Evolutionary conservation across 92 coral and sea anemone genomes (phyloP).

Genomic region (Phenganax subtilis): DNA sequence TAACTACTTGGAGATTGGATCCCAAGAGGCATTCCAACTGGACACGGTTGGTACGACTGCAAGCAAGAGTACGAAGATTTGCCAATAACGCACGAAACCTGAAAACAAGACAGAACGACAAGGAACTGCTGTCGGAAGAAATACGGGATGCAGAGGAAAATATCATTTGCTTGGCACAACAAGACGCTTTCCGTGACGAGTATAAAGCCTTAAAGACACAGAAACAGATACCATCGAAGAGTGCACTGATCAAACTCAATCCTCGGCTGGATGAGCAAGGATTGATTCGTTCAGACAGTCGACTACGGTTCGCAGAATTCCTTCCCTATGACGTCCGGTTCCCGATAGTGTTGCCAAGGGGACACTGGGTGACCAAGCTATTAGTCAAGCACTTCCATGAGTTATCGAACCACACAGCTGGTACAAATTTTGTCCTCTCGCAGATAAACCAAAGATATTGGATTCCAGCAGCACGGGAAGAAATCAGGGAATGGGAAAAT

Average conservation of each 20-base stretch:
- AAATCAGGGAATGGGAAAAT: no score
- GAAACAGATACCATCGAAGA: no score
- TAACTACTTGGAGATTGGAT: conserved; percentile 33
- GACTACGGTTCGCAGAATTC: no score
- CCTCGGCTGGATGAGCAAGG: conserved; percentile 48
- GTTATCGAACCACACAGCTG: no score
- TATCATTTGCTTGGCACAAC: conserved; percentile 47
- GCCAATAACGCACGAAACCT: no score
- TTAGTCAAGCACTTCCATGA: no score
- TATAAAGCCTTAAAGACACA: conserved; percentile 42
- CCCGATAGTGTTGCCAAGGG: conserved; percentile 49
- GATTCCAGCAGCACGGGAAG: no score
- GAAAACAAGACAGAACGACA: conserved; percentile 18
- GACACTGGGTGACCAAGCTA: conserved; percentile 51
- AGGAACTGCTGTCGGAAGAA: conserved; percentile 45
- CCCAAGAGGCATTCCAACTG: conserved; percentile 43
- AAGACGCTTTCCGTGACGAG: conserved; percentile 44
- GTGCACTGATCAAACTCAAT: no score
- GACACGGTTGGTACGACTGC: conserved; percentile 13
- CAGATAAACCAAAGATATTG: no score
- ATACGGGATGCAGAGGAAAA: conserved; percentile 50
- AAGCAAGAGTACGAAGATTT: no score
- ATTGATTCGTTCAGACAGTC: conserved; percentile 41
- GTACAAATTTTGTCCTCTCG: no score
- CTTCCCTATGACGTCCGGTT: conserved; percentile 39